A percentile compares a stretch with the other conserved stretches of the same genome.
Evolutionary conservation across 2,113 vertebrate species (phyloP).

Genomic region (Pelusios castaneus): DNA sequence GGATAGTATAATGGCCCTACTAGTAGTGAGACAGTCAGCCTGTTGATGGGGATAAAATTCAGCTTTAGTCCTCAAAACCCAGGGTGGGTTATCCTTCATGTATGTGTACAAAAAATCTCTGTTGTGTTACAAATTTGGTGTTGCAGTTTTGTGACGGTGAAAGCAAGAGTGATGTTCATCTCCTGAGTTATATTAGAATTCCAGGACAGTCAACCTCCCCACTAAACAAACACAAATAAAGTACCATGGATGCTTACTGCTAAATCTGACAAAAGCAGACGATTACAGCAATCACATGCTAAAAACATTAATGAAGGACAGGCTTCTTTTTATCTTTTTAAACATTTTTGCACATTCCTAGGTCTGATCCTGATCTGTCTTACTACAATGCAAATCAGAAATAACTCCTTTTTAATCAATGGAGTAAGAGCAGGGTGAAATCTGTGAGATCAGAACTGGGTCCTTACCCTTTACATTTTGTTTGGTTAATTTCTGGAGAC

Average conservation of each 20-base stretch:
- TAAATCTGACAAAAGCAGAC: background rate
- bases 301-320: background rate
- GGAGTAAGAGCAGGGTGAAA: background rate
- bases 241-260: background rate
- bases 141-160: background rate
- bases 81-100: background rate
- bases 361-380: background rate
- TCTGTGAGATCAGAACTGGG: background rate
- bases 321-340: background rate
- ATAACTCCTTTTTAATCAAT: background rate
- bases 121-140: background rate
- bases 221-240: background rate
- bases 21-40: background rate
- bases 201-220: background rate
- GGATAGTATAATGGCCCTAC: background rate
- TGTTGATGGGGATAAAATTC: background rate
- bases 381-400: slow-evolving; percentile 23
- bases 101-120: background rate
- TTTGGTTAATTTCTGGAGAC: background rate
- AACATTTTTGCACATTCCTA: background rate
- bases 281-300: background rate
- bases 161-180: background rate
- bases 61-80: background rate
- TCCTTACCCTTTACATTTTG: background rate
- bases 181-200: background rate